Evolutionary conservation across 2,888 invertebrate genomes (phyloP).

Genomic region (Watsonalla binaria): DNA sequence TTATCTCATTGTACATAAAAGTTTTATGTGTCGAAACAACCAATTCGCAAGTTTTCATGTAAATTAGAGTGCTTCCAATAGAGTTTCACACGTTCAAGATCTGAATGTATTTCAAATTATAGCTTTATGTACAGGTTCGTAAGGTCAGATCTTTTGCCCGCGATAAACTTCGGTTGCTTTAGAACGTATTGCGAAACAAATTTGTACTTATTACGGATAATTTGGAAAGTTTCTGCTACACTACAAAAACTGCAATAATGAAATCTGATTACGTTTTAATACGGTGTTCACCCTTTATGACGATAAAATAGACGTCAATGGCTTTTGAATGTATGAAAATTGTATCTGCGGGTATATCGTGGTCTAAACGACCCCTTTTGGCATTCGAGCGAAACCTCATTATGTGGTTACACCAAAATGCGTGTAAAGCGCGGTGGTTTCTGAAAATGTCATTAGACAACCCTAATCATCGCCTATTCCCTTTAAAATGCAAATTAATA

Average conservation of each 20-base stretch:
- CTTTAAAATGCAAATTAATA: conserved; percentile 36
- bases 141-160: conserved; percentile 1
- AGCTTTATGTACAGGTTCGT: conserved; percentile 6
- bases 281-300: not conserved
- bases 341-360: conserved; percentile 35
- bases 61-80: conserved; percentile 21
- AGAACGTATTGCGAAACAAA: not conserved
- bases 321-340: not conserved
- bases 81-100: conserved; percentile 16
- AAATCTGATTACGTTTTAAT: not conserved
- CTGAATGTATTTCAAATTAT: conserved; percentile 6
- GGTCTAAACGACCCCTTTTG: conserved; percentile 65
- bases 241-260: not conserved
- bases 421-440: conserved; percentile 49
- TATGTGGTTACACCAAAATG: conserved; percentile 61
- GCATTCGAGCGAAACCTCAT: conserved; percentile 59
- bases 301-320: not conserved
- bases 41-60: conserved; percentile 20
- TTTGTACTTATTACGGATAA: not conserved
- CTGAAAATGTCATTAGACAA: conserved; percentile 51
- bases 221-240: not conserved
- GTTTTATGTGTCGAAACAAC: conserved; percentile 7
- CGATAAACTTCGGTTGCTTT: not conserved
- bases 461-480: conserved; percentile 31
- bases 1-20: not conserved